A percentile compares a stretch with the other conserved stretches of the same genome.
These are phyloP conservation scores for Gortyna flavago DNA, from an alignment of 2,888 invertebrate genomes.

Conservation along the genomic window DNA sequence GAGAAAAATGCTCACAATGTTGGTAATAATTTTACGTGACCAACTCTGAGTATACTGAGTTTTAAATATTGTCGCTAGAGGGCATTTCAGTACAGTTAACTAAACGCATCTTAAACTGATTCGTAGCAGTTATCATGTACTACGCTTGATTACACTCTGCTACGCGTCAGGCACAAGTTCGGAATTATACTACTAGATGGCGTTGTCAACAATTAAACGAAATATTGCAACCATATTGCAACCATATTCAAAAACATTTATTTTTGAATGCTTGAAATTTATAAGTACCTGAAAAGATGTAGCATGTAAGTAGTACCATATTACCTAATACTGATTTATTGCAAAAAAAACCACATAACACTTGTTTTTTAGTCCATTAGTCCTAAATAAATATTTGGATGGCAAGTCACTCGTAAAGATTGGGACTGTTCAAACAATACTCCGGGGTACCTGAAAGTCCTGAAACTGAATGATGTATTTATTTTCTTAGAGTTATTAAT, in stretches of 20 bases:
- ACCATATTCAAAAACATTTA: background rate
- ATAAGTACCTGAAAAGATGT: background rate
- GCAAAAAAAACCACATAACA: background rate
- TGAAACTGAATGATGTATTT: background rate
- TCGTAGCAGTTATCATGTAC: background rate
- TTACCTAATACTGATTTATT: background rate
- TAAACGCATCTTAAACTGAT: background rate
- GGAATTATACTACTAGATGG: conserved; percentile 31
- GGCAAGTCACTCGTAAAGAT: background rate
- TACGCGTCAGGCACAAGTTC: background rate
- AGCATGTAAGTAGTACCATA: background rate
- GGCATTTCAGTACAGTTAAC: conserved; percentile 12
- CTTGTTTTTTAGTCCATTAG: no score
- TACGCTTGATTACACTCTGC: background rate
- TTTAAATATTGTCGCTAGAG: conserved; percentile 26
- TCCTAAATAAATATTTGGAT: background rate
- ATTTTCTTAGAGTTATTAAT: background rate
- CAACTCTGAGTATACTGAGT: background rate
- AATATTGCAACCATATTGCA: background rate
- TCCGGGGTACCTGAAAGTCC: background rate
- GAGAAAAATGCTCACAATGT: background rate
- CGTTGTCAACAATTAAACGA: conserved; percentile 8
- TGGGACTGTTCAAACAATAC: background rate
- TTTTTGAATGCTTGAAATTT: background rate
- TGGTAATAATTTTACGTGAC: background rate